Percentiles rank a stretch among this genome's conserved stretches.
Conservation (phyloP, 2,113 vertebrate genomes). For the Piaya cayana region DNA sequence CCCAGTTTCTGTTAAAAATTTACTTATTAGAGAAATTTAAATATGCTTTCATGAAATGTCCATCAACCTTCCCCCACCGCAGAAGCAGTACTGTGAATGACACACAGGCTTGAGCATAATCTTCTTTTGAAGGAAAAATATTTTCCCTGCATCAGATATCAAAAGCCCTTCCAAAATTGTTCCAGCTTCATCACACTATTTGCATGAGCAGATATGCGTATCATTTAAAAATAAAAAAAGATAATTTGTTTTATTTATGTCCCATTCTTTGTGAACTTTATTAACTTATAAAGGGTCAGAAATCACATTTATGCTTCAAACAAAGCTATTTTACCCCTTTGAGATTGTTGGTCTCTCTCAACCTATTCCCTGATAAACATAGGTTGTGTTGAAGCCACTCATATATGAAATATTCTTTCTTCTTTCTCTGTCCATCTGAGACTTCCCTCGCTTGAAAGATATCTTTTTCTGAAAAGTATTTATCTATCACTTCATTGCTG, state of each 20-base stretch:
- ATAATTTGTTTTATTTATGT: background rate
- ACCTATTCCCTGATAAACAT: background rate
- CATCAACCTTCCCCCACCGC: background rate
- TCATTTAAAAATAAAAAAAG: background rate
- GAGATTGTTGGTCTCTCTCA: background rate
- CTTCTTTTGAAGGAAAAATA: background rate
- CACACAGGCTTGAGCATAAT: rapidly evolving
- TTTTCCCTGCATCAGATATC: background rate
- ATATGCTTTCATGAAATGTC: background rate
- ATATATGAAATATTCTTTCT: background rate
- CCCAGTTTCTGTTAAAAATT: background rate
- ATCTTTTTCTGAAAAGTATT: background rate
- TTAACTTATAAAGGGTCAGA: background rate
- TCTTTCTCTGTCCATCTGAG: background rate
- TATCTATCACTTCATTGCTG: background rate
- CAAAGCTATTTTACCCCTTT: background rate
- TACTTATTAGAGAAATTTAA: background rate
- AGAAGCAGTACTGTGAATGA: background rate
- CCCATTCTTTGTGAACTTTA: background rate
- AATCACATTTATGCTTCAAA: background rate
- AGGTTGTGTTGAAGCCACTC: background rate
- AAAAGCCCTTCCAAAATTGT: background rate
- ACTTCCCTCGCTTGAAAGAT: background rate
- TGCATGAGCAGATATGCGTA: background rate
- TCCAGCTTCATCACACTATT: background rate